These are phyloP conservation scores for Lasioglossum leucozonium DNA, from an alignment of 2,888 invertebrate genomes.

Conservation along the genomic window DNA sequence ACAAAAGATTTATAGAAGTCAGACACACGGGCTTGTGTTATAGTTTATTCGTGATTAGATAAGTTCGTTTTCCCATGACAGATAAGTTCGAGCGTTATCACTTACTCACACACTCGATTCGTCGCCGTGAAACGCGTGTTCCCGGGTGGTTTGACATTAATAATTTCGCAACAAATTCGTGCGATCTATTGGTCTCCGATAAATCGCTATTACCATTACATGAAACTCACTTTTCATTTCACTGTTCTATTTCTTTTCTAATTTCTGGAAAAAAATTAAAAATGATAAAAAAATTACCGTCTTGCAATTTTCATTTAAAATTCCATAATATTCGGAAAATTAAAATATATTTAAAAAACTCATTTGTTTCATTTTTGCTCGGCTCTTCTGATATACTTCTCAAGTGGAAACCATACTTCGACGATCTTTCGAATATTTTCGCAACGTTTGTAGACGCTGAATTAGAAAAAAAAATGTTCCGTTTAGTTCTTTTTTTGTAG, in stretches of 20 bases:
- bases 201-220: neutral
- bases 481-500: neutral
- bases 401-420: neutral
- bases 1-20: conserved; percentile 34
- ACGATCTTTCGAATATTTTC: neutral
- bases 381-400: neutral
- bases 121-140: neutral
- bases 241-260: neutral
- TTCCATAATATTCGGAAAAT: no score
- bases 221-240: neutral
- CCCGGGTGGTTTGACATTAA: neutral
- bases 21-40: neutral
- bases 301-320: neutral
- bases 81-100: conserved; percentile 37
- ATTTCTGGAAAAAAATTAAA: neutral
- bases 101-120: neutral
- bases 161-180: neutral
- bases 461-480: neutral
- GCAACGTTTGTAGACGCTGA: neutral
- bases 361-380: neutral
- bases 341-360: no score
- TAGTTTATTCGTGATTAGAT: conserved; percentile 43
- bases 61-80: conserved; percentile 16
- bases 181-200: neutral
- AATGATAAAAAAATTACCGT: neutral